Conservation (phyloP, 2,113 vertebrate species). For the Pampusana beccarii region DNA sequence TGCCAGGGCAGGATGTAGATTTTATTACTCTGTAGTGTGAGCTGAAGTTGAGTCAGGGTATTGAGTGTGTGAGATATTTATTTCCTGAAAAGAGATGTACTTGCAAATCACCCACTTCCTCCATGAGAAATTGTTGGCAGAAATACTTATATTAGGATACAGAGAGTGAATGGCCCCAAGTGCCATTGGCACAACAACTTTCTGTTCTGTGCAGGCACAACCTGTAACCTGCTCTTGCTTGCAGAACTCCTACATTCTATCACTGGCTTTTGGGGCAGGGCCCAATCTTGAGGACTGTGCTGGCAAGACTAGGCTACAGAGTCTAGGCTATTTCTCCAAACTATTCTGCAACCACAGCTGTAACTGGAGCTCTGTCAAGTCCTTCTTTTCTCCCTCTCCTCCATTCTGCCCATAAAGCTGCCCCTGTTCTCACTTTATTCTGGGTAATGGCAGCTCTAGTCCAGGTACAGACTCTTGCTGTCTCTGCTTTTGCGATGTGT, state of each 20-base stretch:
- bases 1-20: conserved; percentile 20
- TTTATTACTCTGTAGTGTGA: conserved; percentile 5
- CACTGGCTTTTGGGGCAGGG: background rate
- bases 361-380: background rate
- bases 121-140: background rate
- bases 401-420: background rate
- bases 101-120: background rate
- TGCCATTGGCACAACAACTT: background rate
- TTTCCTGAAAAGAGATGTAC: background rate
- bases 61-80: background rate
- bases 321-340: background rate
- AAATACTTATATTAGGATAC: background rate
- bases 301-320: background rate
- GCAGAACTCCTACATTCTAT: fast-evolving
- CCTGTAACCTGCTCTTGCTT: background rate
- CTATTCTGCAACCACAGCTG: background rate
- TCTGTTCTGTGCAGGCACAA: background rate
- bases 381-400: background rate
- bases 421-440: background rate
- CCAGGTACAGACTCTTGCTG: background rate
- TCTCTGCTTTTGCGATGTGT: background rate
- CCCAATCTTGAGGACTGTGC: background rate
- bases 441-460: background rate
- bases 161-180: background rate
- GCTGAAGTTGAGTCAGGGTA: background rate